Conservation (phyloP, 2,888 invertebrate genomes). For the Torymus aiolomorphi region DNA sequence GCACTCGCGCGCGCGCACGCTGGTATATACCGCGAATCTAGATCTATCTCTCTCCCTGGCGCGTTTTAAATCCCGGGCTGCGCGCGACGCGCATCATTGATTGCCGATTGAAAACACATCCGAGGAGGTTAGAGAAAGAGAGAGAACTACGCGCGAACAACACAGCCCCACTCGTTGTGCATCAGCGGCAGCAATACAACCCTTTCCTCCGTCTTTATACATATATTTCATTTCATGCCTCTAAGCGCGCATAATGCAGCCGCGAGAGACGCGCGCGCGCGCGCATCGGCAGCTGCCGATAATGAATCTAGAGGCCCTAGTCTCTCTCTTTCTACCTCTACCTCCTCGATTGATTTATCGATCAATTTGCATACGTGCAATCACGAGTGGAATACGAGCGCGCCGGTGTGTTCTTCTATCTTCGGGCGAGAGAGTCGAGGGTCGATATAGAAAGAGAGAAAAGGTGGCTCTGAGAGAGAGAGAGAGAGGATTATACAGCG, state of each 20-base stretch:
- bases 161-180: constrained; percentile 51
- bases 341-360: constrained; percentile 70
- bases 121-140: constrained; percentile 22
- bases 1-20: constrained; percentile 61
- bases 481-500: constrained; percentile 11
- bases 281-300: constrained; percentile 66
- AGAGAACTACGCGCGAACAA: constrained; percentile 7
- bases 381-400: constrained; percentile 57
- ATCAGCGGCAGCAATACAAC: constrained; percentile 14
- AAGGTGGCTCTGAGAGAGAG: not conserved
- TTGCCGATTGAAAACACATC: constrained; percentile 72
- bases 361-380: constrained; percentile 71
- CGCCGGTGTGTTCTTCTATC: too few species aligned
- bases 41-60: constrained; percentile 66
- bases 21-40: constrained; percentile 72
- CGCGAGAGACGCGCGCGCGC: constrained; percentile 6
- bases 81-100: constrained; percentile 71
- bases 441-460: not conserved
- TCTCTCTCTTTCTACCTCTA: not conserved
- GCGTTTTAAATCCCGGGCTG: constrained; percentile 70
- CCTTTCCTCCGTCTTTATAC: constrained; percentile 21
- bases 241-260: constrained; percentile 43
- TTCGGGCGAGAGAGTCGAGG: constrained; percentile 5
- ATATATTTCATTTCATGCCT: constrained; percentile 54
- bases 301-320: constrained; percentile 63